Evolutionary conservation across 1,140 invertebrate species (phyloP), one percentile per base, ranked within the genome.

Genomic region (Nilaparvata lugens): DNA sequence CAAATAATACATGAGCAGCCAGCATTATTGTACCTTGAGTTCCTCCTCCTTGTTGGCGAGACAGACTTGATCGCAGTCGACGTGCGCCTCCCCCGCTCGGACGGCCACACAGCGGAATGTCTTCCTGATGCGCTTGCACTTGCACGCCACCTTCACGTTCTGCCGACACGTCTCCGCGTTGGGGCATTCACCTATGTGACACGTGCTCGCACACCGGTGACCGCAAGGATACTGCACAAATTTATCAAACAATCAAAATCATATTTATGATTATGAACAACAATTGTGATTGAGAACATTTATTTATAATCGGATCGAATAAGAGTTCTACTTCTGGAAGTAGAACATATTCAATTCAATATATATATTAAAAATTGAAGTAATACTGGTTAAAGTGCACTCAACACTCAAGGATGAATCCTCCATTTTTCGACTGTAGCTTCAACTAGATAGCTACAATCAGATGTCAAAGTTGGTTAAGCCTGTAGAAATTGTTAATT

Each of bases 101-200:
- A 87, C 77, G 42, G 75, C 67, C 48, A 81, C 81, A 69, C 93
- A 96, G 0, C 81, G 72, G 56, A 87, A 78, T 58, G 93, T 89
- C 69, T 83, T 86, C 69, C 87, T 92, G 3, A 88, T 76, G 60
- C 89, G 81, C 60, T 85, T 83, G 68, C 93, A 97, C 48, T 77
- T 74, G 67, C 93, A 96, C 45, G 79, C 78, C 0, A 93, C 69
- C 70, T 87, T 87, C 0, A 93, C 82, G 70, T 88, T 92, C 63
- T 90, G 90, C 38, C 80, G 82, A 70, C 93, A 96, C 0, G 75
- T 64, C 58, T 86, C 80, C 25, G 80, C 74, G 54, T 78, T 77
- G 0, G 81, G 78, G 73, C 93, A 95, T 0, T 70, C 60, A 14
- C 88, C 90, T 21, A 82, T 72, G 73, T 97, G 93, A 68, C 92